A percentile compares a stretch with the other conserved stretches of the same genome.
Evolutionary conservation across 2,888 invertebrate genomes (phyloP).

Genomic region (Hemistola chrysoprasaria): DNA sequence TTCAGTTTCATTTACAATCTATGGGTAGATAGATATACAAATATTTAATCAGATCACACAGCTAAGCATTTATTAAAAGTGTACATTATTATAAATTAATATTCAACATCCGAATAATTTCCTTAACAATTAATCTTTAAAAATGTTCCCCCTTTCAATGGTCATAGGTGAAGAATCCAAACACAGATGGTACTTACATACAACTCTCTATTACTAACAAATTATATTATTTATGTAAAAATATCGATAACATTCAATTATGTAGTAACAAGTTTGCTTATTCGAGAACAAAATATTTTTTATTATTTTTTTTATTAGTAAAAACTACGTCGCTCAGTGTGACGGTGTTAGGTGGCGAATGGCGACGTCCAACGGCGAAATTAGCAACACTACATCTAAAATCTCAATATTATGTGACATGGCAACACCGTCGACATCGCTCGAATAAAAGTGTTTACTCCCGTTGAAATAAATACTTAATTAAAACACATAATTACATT

Average conservation of each 20-base stretch:
- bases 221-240: constrained; percentile 64
- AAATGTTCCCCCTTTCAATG: constrained; percentile 71
- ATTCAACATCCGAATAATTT: constrained; percentile 76
- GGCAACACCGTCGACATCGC: constrained; percentile 47
- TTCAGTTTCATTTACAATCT: constrained; percentile 78
- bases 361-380: constrained; percentile 54
- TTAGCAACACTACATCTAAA: constrained; percentile 60
- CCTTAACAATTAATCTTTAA: constrained; percentile 72
- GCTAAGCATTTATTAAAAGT: constrained; percentile 73
- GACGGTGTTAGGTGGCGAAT: constrained; percentile 66
- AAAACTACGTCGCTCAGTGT: constrained; percentile 48
- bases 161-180: constrained; percentile 48
- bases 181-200: constrained; percentile 65
- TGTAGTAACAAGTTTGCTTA: constrained; percentile 67
- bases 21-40: constrained; percentile 74
- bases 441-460: constrained; percentile 57
- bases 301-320: constrained; percentile 70
- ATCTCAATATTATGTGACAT: constrained; percentile 50
- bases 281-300: constrained; percentile 76
- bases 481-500: constrained; percentile 63
- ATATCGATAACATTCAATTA: constrained; percentile 75
- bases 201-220: constrained; percentile 55
- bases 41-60: constrained; percentile 79
- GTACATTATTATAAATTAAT: constrained; percentile 74
- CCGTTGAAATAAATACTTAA: constrained; percentile 77